Evolutionary conservation across 1,140 invertebrate species (phyloP).

Genomic region (Colletes latitarsis): DNA sequence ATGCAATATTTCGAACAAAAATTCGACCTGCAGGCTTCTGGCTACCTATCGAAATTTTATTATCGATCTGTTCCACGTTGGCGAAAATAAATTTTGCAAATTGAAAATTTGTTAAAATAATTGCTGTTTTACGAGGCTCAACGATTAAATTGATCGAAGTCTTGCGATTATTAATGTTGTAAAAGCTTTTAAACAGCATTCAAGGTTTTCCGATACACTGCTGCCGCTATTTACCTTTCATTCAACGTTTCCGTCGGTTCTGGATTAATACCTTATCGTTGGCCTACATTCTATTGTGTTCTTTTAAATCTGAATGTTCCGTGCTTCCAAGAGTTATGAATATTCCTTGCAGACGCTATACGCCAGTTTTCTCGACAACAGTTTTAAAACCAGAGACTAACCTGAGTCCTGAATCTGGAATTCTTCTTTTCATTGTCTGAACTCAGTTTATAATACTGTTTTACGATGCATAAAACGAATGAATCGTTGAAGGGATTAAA

Average conservation of each 20-base stretch:
- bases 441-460: neutral
- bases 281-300: constrained; percentile 28
- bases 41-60: too few species aligned
- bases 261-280: constrained; percentile 30
- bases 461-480: neutral
- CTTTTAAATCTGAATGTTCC: neutral
- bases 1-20: too few species aligned
- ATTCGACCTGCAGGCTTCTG: too few species aligned
- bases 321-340: neutral
- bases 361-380: too few species aligned
- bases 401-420: too few species aligned
- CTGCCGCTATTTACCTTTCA: constrained; percentile 2
- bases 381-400: too few species aligned
- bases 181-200: neutral
- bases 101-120: too few species aligned
- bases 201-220: neutral
- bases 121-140: too few species aligned
- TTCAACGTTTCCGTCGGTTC: constrained; percentile 1
- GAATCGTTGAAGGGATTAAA: neutral
- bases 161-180: neutral
- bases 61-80: too few species aligned
- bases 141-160: too few species aligned
- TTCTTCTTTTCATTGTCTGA: too few species aligned
- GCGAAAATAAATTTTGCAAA: too few species aligned
- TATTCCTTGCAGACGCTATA: neutral